Evolutionary conservation across 2,797 vertebrate genomes (phyloP).

Genomic region (Ctenopoma kingsleyae): DNA sequence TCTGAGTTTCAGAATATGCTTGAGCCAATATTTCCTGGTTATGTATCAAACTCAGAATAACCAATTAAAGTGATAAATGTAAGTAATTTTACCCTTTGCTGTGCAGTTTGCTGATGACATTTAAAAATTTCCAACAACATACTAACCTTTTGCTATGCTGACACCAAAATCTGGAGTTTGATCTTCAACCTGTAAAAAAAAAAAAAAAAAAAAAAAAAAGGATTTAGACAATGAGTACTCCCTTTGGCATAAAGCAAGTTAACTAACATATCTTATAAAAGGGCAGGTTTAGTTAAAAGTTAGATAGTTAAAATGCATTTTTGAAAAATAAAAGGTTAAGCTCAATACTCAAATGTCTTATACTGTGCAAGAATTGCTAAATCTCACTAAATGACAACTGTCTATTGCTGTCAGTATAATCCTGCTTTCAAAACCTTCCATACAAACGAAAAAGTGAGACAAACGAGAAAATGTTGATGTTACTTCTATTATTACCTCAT

Average conservation of each 20-base stretch:
- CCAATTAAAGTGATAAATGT: neutral
- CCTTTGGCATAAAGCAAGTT: neutral
- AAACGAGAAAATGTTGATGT: too few relatives aligned
- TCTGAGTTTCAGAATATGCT: too few relatives aligned
- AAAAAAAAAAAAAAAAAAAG: neutral
- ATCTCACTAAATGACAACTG: too few relatives aligned
- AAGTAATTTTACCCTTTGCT: slow-evolving; percentile 21
- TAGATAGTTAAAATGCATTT: too few relatives aligned
- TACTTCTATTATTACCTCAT: slow-evolving; percentile 60
- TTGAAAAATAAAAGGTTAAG: too few relatives aligned
- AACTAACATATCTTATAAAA: neutral
- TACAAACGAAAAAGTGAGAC: too few relatives aligned
- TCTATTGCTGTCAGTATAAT: too few relatives aligned
- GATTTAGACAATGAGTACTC: neutral
- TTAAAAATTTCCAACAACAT: neutral
- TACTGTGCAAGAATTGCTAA: too few relatives aligned
- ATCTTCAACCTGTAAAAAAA: slow-evolving; percentile 48
- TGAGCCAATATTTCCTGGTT: too few relatives aligned
- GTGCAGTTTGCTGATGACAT: neutral
- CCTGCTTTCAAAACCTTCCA: too few relatives aligned
- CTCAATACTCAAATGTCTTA: too few relatives aligned
- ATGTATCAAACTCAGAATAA: neutral
- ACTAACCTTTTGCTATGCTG: slow-evolving; percentile 46
- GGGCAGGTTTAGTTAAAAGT: neutral
- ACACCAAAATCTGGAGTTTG: neutral